Evolutionary conservation across 2,888 invertebrate genomes (phyloP), one percentile per base, ranked within the genome.

Genomic region (Malthinus flaveolus): DNA sequence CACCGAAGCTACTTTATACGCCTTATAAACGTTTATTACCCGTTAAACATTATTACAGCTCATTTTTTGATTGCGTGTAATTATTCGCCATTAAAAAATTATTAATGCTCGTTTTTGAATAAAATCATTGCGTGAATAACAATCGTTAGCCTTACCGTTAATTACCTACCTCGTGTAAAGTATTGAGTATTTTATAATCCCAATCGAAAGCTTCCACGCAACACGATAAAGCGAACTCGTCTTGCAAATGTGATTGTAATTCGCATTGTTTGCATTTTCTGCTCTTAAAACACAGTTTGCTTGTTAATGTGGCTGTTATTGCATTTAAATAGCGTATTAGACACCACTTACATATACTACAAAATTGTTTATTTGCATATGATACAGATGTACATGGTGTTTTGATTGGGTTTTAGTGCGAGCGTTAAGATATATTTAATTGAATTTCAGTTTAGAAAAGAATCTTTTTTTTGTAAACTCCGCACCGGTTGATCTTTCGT

Each of bases 211-310:
- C 60, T 62, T 59, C 62, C 48, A 44, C 55, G 49, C 51, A 62
- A 50, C 59, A 60, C 58, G 58, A 55, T 59, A 60, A 56, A 56
- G 32, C 52, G 58, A 53, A 56, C 59, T 58, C 58, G 62, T 45
- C 60, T 65, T 60, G 65, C 65, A 68, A 68, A 68, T 64, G 68
- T 66, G 61, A 68, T 66, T 68, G 68, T 66, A 66, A 67, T 68
- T 67, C 66, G 65, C 67, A 68, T 68, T 68, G 68, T 68, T 68
- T 68, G 66, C 68, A 68, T 68, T 68, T 68, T 64, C 65, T 63
- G 49, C 63, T 59, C 59, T 58, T 63, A 57, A 56, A 59, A 56
- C 55, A 53, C 53, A 53, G 48, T 54, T 56, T 61, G 63, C 66
- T 66, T 66, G 66, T 66, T 66, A 65, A 61, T 63, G 62, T 57